phyloP scores from a whole-genome alignment of 2,888 invertebrate genomes.

The Pammene fasciana region DNA sequence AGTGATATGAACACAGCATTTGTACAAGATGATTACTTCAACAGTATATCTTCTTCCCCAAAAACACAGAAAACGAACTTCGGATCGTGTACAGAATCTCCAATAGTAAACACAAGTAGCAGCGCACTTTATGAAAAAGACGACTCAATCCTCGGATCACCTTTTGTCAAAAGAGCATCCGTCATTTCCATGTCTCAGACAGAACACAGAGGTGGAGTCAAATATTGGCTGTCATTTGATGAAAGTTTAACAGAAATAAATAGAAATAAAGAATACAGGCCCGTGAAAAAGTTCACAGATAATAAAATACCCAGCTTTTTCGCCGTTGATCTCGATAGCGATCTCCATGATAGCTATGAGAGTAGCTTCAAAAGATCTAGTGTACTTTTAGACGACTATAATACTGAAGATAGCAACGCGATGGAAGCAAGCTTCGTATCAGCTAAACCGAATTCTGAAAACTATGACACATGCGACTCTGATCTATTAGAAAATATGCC shows the following conservation, averaged over 20 bases:
- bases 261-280: conserved; percentile 33
- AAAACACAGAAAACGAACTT: conserved; percentile 53
- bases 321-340: conserved; percentile 48
- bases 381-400: conserved; percentile 47
- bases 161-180: conserved; percentile 63
- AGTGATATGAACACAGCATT: conserved; percentile 71
- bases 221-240: conserved; percentile 78
- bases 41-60: conserved; percentile 60
- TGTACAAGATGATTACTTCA: conserved; percentile 53
- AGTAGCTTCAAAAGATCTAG: conserved; percentile 42
- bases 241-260: conserved; percentile 52
- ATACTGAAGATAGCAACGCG: conserved; percentile 38
- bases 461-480: conserved; percentile 54
- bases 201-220: conserved; percentile 68
- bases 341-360: conserved; percentile 33
- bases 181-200: conserved; percentile 74
- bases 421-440: conserved; percentile 48
- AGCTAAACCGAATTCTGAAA: conserved; percentile 49
- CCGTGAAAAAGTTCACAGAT: conserved; percentile 49
- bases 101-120: conserved; percentile 52
- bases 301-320: conserved; percentile 69
- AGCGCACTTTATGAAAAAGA: conserved; percentile 59
- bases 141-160: conserved; percentile 61
- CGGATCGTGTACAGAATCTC: conserved; percentile 63
- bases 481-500: conserved; percentile 43